Percentiles rank a stretch among this genome's conserved stretches.
These are phyloP conservation scores for Bombus polaris DNA, from an alignment of 1,140 invertebrate genomes.

Conservation along the genomic window DNA sequence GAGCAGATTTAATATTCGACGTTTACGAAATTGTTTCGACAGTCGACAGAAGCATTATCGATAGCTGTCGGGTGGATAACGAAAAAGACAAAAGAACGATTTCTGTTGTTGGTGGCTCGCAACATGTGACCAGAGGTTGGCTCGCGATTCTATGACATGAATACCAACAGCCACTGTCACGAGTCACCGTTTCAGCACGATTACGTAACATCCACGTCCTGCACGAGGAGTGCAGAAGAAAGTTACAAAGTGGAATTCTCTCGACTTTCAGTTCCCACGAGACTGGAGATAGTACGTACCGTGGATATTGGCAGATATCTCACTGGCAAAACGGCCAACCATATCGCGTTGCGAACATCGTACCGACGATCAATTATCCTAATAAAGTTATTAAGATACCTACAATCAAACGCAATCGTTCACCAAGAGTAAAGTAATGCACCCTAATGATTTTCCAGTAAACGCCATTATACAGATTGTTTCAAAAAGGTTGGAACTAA, in stretches of 20 bases:
- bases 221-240: neutral
- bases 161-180: constrained; percentile 41
- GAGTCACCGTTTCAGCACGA: constrained; percentile 48
- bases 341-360: neutral
- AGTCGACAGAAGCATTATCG: neutral
- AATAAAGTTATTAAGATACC: constrained; percentile 38
- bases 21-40: constrained; percentile 3
- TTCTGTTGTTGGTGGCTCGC: constrained; percentile 3
- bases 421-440: neutral
- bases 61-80: neutral
- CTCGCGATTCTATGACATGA: constrained; percentile 59
- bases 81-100: neutral
- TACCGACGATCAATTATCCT: constrained; percentile 14
- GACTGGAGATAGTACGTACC: neutral
- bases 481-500: neutral
- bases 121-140: constrained; percentile 25
- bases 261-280: constrained; percentile 31
- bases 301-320: neutral
- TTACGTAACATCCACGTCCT: constrained; percentile 44
- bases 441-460: neutral
- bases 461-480: neutral
- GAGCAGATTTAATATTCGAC: constrained; percentile 17
- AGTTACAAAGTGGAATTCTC: neutral
- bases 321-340: neutral
- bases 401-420: constrained; percentile 17